Evolutionary conservation across 1,140 invertebrate genomes (phyloP).

Genomic region (Pogonus chalceus): DNA sequence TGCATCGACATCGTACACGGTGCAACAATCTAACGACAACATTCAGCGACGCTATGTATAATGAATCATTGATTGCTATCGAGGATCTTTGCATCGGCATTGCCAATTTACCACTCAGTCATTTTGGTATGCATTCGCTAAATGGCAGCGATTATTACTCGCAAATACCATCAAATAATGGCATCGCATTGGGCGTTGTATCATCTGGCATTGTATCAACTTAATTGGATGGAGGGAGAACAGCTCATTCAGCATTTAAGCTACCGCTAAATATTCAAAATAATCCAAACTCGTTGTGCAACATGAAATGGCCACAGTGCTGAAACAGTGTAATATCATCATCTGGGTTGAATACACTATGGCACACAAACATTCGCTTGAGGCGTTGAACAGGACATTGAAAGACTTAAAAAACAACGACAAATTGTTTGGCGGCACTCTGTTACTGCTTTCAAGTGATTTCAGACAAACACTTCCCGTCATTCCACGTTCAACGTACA

Average conservation of each 20-base stretch:
- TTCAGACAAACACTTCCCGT: constrained; percentile 31
- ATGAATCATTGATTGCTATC: constrained; percentile 20
- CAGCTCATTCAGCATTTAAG: background rate
- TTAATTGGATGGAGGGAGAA: background rate
- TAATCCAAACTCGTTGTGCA: constrained; percentile 20
- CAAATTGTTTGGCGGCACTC: constrained; percentile 17
- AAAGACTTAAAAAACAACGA: too few species aligned
- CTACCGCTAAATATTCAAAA: constrained; percentile 12
- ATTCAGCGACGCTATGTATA: constrained; percentile 16
- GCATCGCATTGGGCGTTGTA: constrained; percentile 27
- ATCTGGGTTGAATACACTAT: constrained; percentile 26
- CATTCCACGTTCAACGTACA: constrained; percentile 32
- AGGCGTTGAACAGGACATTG: constrained; percentile 21
- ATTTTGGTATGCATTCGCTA: constrained; percentile 13
- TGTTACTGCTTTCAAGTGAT: constrained; percentile 18
- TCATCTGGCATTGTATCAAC: constrained; percentile 21
- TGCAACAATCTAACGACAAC: too few species aligned
- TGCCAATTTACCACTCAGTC: constrained; percentile 11
- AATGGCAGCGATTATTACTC: background rate
- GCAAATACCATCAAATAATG: constrained; percentile 11
- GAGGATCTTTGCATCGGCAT: constrained; percentile 18
- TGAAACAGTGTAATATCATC: too few species aligned
- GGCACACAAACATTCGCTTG: constrained; percentile 22
- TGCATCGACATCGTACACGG: too few species aligned
- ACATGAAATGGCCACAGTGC: too few species aligned